phyloP scores from a whole-genome alignment of 1,140 invertebrate genomes.

The Neotoxoptera formosana region DNA sequence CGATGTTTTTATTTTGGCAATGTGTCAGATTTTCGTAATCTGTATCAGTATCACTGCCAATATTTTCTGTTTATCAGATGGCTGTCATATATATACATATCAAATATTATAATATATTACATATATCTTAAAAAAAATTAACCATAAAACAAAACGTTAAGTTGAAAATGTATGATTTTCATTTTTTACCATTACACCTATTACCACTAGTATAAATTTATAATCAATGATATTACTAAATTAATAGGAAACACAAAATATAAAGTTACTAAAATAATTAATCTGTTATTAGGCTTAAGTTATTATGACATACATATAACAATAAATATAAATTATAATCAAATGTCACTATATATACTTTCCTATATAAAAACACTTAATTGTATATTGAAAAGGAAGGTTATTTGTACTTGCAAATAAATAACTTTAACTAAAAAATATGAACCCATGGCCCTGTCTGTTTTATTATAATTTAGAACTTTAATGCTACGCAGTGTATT shows the following conservation, averaged over 20 bases:
- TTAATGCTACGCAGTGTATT: background rate
- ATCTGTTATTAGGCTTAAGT: background rate
- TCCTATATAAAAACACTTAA: background rate
- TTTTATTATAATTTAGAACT: background rate
- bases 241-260: background rate
- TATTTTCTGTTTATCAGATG: constrained; percentile 14
- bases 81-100: background rate
- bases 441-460: too few species aligned
- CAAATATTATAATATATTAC: background rate
- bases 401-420: background rate
- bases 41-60: constrained; percentile 28
- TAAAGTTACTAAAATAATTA: background rate
- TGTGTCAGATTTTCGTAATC: background rate
- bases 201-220: too few species aligned
- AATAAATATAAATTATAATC: background rate
- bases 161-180: background rate
- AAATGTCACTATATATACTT: background rate
- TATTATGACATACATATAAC: background rate
- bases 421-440: background rate
- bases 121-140: background rate
- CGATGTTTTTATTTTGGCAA: constrained; percentile 31
- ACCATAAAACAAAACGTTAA: background rate
- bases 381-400: background rate
- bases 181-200: background rate
- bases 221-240: background rate